Conservation (phyloP, 2,113 vertebrate genomes). For the Rhabdomys dilectus region DNA sequence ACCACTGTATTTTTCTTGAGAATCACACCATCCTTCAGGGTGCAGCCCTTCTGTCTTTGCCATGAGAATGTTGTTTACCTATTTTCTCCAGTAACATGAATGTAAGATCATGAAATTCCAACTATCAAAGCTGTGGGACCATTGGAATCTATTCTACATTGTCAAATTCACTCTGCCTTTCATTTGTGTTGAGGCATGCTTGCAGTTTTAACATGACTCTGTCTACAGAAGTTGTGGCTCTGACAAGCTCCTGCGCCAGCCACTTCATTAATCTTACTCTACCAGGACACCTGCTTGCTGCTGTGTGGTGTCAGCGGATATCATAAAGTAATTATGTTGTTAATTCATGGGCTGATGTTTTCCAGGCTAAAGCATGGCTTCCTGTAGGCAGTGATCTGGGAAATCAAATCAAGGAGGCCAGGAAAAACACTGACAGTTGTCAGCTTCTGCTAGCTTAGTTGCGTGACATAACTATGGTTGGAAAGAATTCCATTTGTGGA, state of each 20-base stretch:
- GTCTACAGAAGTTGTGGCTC: constrained; percentile 64
- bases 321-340: constrained; percentile 73
- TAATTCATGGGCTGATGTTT: constrained; percentile 79
- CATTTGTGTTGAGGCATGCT: not conserved
- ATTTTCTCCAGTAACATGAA: not conserved
- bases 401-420: constrained; percentile 63
- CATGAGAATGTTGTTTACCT: not conserved
- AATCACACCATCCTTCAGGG: not conserved
- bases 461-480: not conserved
- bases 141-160: not conserved
- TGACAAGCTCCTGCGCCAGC: constrained; percentile 65
- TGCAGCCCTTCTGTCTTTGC: not conserved
- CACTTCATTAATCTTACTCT: constrained; percentile 80
- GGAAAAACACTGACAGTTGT: constrained; percentile 56
- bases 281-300: constrained; percentile 71
- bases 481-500: constrained; percentile 44
- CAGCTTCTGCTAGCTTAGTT: constrained; percentile 23
- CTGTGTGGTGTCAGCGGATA: constrained; percentile 54
- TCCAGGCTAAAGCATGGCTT: constrained; percentile 68
- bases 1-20: not conserved
- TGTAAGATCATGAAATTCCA: not conserved
- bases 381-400: constrained; percentile 65
- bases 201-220: constrained; percentile 53
- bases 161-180: not conserved
- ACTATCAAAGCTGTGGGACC: not conserved